Percentiles rank a stretch among this genome's conserved stretches.
phyloP scores from a whole-genome alignment of 2,113 vertebrate species.

The Lagopus leucura region DNA sequence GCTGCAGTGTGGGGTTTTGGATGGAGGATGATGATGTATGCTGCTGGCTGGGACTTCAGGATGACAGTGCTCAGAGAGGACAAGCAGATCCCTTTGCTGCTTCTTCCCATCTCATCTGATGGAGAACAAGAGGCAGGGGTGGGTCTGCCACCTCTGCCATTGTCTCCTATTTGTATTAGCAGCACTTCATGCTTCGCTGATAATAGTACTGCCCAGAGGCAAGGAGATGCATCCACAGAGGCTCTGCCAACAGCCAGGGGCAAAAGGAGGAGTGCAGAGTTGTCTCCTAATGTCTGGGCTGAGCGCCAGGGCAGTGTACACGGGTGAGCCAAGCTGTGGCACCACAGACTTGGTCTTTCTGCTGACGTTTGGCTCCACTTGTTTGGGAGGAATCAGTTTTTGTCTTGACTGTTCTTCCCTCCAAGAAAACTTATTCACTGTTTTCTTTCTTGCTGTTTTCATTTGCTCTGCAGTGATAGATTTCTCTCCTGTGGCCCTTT shows the following conservation, averaged over 20 bases:
- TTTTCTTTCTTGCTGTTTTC: neutral
- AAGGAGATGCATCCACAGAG: fast-evolving
- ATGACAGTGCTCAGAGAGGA: neutral
- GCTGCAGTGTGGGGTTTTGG: neutral
- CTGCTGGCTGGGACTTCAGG: neutral
- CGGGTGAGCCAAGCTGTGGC: neutral
- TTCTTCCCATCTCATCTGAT: neutral
- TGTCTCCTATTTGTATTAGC: neutral
- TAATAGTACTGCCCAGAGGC: neutral
- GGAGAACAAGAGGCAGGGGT: neutral
- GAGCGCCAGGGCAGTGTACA: fast-evolving
- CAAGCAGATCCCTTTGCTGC: neutral
- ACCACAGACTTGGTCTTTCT: neutral
- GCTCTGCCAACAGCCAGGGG: neutral
- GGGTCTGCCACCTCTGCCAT: neutral
- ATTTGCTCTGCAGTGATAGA: neutral
- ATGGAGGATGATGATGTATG: neutral
- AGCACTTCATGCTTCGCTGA: neutral
- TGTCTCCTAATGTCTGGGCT: neutral
- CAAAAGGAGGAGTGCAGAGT: neutral
- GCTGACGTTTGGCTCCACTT: neutral
- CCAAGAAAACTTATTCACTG: neutral
- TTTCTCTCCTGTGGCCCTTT: neutral
- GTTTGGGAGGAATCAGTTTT: neutral
- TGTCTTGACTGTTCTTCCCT: neutral